A percentile compares a stretch with the other conserved stretches of the same genome.
Conservation (phyloP, 2,113 vertebrate genomes). For the Vulpes vulpes region DNA sequence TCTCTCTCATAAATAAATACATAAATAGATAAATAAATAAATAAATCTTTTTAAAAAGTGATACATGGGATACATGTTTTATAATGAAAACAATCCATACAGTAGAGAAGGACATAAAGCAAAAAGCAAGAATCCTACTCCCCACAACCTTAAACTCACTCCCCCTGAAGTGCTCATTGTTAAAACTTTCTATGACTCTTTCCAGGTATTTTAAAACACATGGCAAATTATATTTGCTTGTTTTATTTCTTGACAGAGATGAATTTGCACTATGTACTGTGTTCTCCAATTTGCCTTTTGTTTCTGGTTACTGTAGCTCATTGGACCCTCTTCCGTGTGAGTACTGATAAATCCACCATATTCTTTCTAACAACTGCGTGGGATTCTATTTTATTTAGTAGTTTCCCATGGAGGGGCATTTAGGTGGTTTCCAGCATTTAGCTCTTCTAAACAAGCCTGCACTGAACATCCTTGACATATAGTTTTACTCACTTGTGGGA, state of each 20-base stretch:
- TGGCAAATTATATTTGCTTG: not conserved
- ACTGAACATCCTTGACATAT: not conserved
- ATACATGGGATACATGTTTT: not conserved
- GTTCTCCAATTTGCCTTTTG: not conserved
- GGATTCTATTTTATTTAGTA: not conserved
- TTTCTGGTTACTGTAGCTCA: not conserved
- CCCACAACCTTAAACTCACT: not conserved
- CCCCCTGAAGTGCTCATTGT: not conserved
- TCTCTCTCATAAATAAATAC: too few relatives aligned
- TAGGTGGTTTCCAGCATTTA: conserved; percentile 77
- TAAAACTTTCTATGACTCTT: not conserved
- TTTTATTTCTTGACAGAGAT: not conserved
- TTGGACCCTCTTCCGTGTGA: not conserved
- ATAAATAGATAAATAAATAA: too few relatives aligned
- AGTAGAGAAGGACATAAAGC: not conserved
- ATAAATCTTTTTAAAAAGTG: not conserved
- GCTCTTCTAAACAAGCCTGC: conserved; percentile 21
- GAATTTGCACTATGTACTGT: too few relatives aligned
- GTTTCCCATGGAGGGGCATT: conserved; percentile 56
- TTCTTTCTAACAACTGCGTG: conserved; percentile 11
- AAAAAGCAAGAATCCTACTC: not conserved
- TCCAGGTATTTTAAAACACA: not conserved
- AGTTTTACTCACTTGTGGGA: not conserved
- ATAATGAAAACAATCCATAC: not conserved
- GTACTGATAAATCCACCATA: not conserved